Evolutionary conservation across 2,888 invertebrate genomes (phyloP).

Genomic region (Tetheella fluctuosa): DNA sequence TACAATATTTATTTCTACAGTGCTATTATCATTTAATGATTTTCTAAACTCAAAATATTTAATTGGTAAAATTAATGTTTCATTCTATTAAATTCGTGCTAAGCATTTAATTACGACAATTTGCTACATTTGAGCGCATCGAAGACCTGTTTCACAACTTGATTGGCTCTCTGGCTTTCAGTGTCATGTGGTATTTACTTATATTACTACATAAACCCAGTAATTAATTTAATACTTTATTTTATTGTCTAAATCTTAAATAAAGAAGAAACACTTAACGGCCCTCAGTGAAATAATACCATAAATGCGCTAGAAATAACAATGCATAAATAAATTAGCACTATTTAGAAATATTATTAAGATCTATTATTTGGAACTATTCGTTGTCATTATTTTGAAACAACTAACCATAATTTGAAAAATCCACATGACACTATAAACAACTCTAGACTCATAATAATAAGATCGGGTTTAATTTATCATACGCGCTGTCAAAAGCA

Average conservation of each 20-base stretch:
- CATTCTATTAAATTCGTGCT: not conserved
- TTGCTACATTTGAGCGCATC: not conserved
- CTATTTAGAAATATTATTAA: too few species aligned
- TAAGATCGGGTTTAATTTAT: not conserved
- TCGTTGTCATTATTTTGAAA: not conserved
- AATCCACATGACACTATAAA: constrained; percentile 2
- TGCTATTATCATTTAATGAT: constrained; percentile 11
- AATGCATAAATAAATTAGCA: not conserved
- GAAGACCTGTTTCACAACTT: constrained; percentile 1
- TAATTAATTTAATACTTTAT: not conserved
- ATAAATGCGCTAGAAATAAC: not conserved
- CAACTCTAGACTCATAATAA: not conserved
- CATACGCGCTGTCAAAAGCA: constrained; percentile 1
- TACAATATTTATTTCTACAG: not conserved
- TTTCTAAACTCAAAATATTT: not conserved
- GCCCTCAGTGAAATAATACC: not conserved
- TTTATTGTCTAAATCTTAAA: not conserved
- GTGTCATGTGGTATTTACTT: not conserved
- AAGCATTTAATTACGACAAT: not conserved
- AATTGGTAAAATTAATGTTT: not conserved
- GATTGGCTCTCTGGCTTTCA: not conserved
- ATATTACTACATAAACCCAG: not conserved
- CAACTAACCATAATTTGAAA: not conserved
- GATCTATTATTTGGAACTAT: constrained; percentile 1
- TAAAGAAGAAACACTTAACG: not conserved